These are phyloP conservation scores for Liodrosophila aerea DNA, from an alignment of 2,888 invertebrate species.

Conservation along the genomic window DNA sequence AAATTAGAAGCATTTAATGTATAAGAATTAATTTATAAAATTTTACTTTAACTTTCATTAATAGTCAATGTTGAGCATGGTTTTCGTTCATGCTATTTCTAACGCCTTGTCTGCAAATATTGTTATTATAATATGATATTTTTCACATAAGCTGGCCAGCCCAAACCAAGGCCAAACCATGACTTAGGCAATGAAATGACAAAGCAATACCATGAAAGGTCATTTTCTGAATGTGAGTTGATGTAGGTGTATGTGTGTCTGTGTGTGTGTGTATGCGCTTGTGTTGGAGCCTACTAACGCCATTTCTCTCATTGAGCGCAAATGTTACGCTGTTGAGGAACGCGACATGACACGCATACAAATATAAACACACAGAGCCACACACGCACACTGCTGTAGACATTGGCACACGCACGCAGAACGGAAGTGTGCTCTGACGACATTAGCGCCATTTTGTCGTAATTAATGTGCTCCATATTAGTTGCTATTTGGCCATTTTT, in stretches of 20 bases:
- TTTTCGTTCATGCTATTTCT: no score
- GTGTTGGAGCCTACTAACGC: conserved; percentile 5
- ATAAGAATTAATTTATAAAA: no score
- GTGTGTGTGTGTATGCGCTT: conserved; percentile 23
- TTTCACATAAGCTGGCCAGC: no score
- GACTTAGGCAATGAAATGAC: conserved; percentile 13
- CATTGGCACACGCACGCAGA: conserved; percentile 32
- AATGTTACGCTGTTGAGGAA: conserved; percentile 56
- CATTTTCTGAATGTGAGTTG: conserved; percentile 14
- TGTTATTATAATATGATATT: no score
- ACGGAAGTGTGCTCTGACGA: conserved; percentile 67
- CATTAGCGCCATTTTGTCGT: conserved; percentile 79
- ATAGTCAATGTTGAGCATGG: no score
- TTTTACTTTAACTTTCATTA: no score
- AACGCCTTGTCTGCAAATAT: no score
- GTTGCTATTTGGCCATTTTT: conserved; percentile 75
- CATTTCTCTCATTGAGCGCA: conserved; percentile 34
- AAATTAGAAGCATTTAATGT: no score
- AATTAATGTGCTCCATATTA: conserved; percentile 77
- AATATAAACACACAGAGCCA: conserved; percentile 30
- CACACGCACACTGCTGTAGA: conserved; percentile 2
- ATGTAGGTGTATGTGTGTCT: conserved; percentile 18
- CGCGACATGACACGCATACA: conserved; percentile 55
- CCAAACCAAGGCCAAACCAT: no score
- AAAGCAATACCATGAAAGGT: conserved; percentile 34